A percentile compares a stretch with the other conserved stretches of the same genome.
Evolutionary conservation across 2,797 vertebrate species (phyloP).

Genomic region (Macropus fuliginosus): DNA sequence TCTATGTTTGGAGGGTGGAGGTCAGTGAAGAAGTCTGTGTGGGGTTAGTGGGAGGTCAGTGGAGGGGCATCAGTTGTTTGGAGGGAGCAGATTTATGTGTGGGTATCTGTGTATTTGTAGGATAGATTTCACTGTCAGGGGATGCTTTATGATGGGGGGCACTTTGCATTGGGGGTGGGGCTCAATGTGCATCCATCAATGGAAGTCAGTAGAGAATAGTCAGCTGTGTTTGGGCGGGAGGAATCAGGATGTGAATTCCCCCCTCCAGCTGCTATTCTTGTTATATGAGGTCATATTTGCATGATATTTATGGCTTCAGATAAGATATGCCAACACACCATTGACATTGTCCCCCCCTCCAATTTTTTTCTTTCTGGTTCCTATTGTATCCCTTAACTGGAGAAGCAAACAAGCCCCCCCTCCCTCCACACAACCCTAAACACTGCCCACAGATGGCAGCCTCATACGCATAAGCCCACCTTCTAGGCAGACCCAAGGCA

Average conservation of each 20-base stretch:
- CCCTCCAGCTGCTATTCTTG: background rate
- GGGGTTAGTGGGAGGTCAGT: background rate
- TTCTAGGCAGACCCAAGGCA: background rate
- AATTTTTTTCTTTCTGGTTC: background rate
- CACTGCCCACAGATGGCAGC: background rate
- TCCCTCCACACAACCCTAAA: background rate
- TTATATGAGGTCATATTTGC: background rate
- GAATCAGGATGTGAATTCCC: background rate
- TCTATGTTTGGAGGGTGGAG: background rate
- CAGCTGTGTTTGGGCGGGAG: background rate
- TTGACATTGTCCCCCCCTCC: background rate
- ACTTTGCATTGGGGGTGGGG: background rate
- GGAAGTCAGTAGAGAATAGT: background rate
- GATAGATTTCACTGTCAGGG: background rate
- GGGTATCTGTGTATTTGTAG: background rate
- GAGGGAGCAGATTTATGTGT: background rate
- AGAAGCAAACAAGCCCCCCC: background rate
- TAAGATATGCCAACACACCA: background rate
- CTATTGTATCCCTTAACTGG: background rate
- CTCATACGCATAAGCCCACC: background rate
- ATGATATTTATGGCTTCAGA: background rate
- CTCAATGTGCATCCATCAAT: background rate
- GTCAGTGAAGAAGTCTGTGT: background rate
- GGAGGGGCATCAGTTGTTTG: background rate
- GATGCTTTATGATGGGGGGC: background rate